Base-by-base conservation (phyloP, 2,113 vertebrate species). In the Pelodiscus sinensis region DNA sequence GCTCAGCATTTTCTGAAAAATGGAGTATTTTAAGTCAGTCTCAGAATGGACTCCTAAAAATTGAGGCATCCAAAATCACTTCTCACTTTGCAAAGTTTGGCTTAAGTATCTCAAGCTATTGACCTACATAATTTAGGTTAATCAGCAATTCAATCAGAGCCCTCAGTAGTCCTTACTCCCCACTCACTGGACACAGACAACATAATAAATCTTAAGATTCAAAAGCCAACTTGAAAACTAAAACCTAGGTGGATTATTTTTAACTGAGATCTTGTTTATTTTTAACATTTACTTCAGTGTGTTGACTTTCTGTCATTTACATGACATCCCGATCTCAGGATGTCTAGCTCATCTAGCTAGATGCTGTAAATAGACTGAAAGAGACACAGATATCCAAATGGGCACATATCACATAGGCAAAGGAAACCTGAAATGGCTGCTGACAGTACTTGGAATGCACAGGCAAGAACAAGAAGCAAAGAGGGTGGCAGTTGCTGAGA, bases 391-490 rank as follows among this genome's bases (percentile, higher is more conserved):
- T 92, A 54, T 24, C 83, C 16, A 52, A 78, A 84, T 91, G 83
- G 73, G 79, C 90, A 85, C 90, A 78, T 38, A 86, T 94, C 86
- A 15, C 83, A 84, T 60, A 82, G 73, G 62, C 56, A 89, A 73
- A 95, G 81, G 90, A 90, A 90, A 91, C 87, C 89, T 90, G 90
- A 84, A 85, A 83, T 80, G 90, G 84, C 82, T 92, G 6, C 77
- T 21, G 86, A 89, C 81, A 85, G 52, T n/a, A 90, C 92, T 92
- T 89, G 92, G 92, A 84, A 89, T 6, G 6, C 91, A 89, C 95
- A 81, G 50, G 94, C 92, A 92, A 91, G 71, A 94, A 84, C 4
- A 85, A 83, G 80, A 94, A 92, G 89, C 84, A 90, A 95, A 89
- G 84, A 86, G 84, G 29, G 55, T 56, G 55, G 18, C 73, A 68